Conservation (phyloP, 2,113 vertebrate species). For the Gasterosteus nipponicus region DNA sequence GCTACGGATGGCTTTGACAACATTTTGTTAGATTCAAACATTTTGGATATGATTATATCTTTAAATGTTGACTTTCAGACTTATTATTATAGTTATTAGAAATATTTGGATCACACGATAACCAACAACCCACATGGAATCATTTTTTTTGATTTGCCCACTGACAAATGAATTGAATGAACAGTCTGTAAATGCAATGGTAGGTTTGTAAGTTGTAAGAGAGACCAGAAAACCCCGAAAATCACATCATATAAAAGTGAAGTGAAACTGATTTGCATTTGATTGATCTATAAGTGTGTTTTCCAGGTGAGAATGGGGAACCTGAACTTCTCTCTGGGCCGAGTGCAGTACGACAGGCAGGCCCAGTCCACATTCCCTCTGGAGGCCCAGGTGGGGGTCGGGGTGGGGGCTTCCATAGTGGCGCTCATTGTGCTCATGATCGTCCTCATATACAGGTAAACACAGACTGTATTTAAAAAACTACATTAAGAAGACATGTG, state of each 20-base stretch:
- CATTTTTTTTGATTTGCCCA: no score
- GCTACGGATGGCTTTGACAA: no score
- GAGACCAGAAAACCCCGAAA: no score
- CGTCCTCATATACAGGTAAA: constrained; percentile 94
- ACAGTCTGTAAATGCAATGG: no score
- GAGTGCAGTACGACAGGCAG: constrained; percentile 92
- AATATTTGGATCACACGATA: neutral
- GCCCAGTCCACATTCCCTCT: constrained; percentile 89
- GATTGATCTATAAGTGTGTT: neutral
- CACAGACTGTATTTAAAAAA: neutral
- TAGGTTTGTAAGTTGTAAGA: no score
- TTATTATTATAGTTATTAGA: neutral
- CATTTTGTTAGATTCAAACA: neutral
- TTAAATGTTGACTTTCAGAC: neutral
- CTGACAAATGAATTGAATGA: no score
- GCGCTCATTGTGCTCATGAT: constrained; percentile 94
- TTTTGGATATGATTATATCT: neutral
- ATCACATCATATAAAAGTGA: no score
- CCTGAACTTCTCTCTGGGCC: constrained; percentile 89
- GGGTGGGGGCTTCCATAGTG: constrained; percentile 91
- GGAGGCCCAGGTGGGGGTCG: constrained; percentile 94
- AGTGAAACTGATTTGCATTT: no score
- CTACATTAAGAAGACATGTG: neutral
- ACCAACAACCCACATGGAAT: no score
- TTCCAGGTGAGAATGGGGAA: constrained; percentile 94